Conservation (phyloP, 2,797 vertebrate genomes). For the Parauchenoglanis punctatus region DNA sequence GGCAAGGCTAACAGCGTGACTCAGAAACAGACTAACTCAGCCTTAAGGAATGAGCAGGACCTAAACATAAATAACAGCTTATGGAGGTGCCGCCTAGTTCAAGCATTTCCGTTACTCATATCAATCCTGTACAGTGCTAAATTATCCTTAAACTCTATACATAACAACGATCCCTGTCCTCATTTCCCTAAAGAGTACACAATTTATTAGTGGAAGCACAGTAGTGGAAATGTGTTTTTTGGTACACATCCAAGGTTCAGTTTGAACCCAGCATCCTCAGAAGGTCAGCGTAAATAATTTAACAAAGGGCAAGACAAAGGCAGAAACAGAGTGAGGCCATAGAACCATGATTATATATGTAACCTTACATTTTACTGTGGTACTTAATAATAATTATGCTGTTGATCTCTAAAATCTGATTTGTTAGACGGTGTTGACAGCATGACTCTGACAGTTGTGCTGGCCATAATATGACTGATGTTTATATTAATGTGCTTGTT, state of each 20-base stretch:
- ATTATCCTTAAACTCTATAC: not conserved
- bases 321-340: slow-evolving; percentile 49
- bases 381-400: not conserved
- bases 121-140: not conserved
- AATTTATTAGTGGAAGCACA: not conserved
- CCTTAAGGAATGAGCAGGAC: slow-evolving; percentile 38
- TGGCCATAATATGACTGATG: not conserved
- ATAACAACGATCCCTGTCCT: not conserved
- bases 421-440: not conserved
- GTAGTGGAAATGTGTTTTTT: not conserved
- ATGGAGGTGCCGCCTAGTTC: slow-evolving; percentile 13
- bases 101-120: slow-evolving; percentile 9
- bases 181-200: not conserved
- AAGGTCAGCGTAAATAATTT: slow-evolving; percentile 52
- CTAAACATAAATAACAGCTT: slow-evolving; percentile 32
- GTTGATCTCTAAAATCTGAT: not conserved
- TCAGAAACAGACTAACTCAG: slow-evolving; percentile 48
- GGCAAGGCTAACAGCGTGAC: slow-evolving; percentile 32
- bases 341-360: not conserved
- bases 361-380: not conserved
- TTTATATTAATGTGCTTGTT: not conserved
- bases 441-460: not conserved
- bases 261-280: not conserved
- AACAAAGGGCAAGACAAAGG: slow-evolving; percentile 30
- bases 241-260: not conserved